Evolutionary conservation across 2,113 vertebrate species (phyloP).

Genomic region (Onychorhynchus coronatus): DNA sequence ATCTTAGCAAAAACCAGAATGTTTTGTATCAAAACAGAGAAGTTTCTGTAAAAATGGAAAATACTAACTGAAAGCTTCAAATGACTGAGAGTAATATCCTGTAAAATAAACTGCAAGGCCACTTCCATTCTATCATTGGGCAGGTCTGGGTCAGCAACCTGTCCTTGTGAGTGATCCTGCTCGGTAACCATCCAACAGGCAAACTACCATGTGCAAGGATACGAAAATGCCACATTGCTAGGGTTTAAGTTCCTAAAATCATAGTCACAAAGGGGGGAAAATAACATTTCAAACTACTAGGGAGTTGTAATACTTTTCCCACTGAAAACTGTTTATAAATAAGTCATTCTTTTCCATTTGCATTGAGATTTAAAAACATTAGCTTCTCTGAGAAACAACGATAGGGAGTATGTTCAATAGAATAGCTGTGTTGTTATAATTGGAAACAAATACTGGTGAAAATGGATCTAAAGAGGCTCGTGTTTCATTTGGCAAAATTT

Average conservation of each 20-base stretch:
- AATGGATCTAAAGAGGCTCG: slow-evolving; percentile 8
- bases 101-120: neutral
- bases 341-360: neutral
- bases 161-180: neutral
- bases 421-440: neutral
- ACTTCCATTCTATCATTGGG: neutral
- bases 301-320: neutral
- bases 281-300: neutral
- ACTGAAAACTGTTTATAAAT: neutral
- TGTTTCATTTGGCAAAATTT: slow-evolving; percentile 15
- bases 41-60: neutral
- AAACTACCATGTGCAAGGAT: neutral
- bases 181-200: neutral
- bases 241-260: neutral
- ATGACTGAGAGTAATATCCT: neutral
- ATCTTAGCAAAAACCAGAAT: neutral
- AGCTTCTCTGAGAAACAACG: neutral
- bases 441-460: slow-evolving; percentile 3
- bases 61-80: neutral
- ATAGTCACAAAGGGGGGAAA: neutral
- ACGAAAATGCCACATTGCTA: neutral
- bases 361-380: neutral
- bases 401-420: neutral
- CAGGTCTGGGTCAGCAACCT: neutral
- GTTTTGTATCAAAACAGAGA: neutral